phyloP scores from a whole-genome alignment of 2,797 vertebrate species.

The Enteromius unitaeniatus region DNA sequence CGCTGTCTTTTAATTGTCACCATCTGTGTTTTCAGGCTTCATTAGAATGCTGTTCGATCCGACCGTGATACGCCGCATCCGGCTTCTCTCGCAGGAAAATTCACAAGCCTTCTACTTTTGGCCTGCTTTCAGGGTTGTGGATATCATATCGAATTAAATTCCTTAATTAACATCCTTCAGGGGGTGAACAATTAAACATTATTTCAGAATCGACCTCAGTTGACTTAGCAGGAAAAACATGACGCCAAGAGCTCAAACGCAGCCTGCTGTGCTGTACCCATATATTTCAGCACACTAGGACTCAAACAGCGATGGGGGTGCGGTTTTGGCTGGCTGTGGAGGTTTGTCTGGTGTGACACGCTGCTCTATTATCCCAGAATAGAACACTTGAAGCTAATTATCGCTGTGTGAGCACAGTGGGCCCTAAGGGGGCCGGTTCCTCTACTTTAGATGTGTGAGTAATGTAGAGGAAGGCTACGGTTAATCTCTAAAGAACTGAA shows the following conservation, averaged over 20 bases:
- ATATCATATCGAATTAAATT: conserved; percentile 47
- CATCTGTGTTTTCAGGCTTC: conserved; percentile 34
- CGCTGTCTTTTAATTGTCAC: conserved; percentile 23
- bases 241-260: neutral
- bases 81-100: conserved; percentile 7
- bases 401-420: conserved; percentile 56
- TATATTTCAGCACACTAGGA: conserved; percentile 31
- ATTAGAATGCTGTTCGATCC: neutral
- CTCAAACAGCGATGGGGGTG: conserved; percentile 27
- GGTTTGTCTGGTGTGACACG: conserved; percentile 39
- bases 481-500: conserved; percentile 42
- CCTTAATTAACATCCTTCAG: conserved; percentile 40
- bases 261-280: conserved; percentile 25
- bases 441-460: conserved; percentile 52
- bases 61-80: neutral
- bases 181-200: conserved; percentile 39
- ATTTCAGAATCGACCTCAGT: conserved; percentile 42
- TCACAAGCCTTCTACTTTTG: conserved; percentile 11
- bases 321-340: conserved; percentile 34
- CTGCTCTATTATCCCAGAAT: conserved; percentile 55
- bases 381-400: conserved; percentile 61
- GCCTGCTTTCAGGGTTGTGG: conserved; percentile 23
- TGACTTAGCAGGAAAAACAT: conserved; percentile 34
- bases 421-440: conserved; percentile 41
- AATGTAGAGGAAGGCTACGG: conserved; percentile 43